Base-by-base conservation (phyloP, 2,888 invertebrate genomes). In the Apotomis betuletana region DNA sequence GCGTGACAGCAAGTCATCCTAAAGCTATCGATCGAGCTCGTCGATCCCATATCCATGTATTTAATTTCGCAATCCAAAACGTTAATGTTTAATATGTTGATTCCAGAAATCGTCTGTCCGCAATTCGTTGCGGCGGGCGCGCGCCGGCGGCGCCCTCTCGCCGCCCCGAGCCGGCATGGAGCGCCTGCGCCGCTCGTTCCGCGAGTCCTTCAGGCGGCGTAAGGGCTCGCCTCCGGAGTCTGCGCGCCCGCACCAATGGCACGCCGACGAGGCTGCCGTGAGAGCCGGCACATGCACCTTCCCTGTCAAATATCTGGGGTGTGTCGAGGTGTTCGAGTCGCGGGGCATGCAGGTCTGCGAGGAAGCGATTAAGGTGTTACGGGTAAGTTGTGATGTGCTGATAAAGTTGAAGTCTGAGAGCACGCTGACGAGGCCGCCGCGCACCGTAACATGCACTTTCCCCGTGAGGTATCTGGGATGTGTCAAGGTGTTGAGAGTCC, bases 261-360 rank as follows among this genome's bases (percentile, higher is more conserved):
- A 98, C 89, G 97, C 98, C 55, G 99, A 99, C 92, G 99, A 99
- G 89, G 96, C 97, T 69, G 98, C 98, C 65, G 99, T 99, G 41
- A 95, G 99, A 60, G 97, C 97, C 69, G 99, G 99, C 76, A 98
- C 98, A 12, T 99, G 99, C 94, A 97, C 97, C 84, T 99, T 99
- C 94, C 96, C 97, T 79, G 99, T 99, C 80, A 99, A 99, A 95
- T 99, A 99, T 93, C 94, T 99, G 85, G 99, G 99, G 77, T 99
- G 99, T 90, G 98, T 99, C 62, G 99, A 99, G 94, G 99, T 99
- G 54, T 99, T 98, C 93, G 99, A 99, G 93, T 99, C 99, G 8
- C 95, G 99, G 85, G 99, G 99, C 64, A 99, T 99, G 99, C 98
- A 99, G 93, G 98, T 99, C 74, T 99, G 99, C 94, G 99, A 99